These are phyloP conservation scores for Melieria crassipennis DNA, from an alignment of 2,888 invertebrate species.

Conservation along the genomic window DNA sequence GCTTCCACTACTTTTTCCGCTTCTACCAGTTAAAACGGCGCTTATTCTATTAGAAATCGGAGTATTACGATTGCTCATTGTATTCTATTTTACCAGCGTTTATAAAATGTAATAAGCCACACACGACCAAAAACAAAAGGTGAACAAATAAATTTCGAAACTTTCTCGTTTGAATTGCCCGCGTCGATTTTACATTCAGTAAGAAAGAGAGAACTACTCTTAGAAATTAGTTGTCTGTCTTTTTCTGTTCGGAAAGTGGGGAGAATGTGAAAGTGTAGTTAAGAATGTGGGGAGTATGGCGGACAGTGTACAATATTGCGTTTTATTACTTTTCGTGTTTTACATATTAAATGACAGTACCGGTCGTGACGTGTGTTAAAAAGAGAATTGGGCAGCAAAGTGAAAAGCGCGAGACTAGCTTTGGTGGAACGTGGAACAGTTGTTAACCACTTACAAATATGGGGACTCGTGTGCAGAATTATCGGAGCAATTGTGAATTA, in stretches of 20 bases:
- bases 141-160: neutral
- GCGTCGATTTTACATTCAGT: neutral
- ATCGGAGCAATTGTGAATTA: neutral
- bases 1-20: constrained; percentile 14
- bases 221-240: no score
- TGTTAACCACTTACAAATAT: neutral
- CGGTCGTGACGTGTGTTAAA: no score
- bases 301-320: no score
- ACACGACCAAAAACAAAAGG: neutral
- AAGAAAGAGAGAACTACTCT: no score
- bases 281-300: no score
- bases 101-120: neutral
- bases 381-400: no score
- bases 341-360: no score
- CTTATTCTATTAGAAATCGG: constrained; percentile 49
- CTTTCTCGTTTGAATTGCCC: neutral
- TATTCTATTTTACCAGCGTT: neutral
- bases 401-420: no score
- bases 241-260: no score
- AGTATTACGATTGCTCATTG: constrained; percentile 50
- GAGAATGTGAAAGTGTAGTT: no score
- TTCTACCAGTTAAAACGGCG: neutral
- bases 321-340: no score
- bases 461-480: neutral
- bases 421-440: no score